Evolutionary conservation across 2,113 vertebrate genomes (phyloP).

Genomic region (Sterna hirundo): DNA sequence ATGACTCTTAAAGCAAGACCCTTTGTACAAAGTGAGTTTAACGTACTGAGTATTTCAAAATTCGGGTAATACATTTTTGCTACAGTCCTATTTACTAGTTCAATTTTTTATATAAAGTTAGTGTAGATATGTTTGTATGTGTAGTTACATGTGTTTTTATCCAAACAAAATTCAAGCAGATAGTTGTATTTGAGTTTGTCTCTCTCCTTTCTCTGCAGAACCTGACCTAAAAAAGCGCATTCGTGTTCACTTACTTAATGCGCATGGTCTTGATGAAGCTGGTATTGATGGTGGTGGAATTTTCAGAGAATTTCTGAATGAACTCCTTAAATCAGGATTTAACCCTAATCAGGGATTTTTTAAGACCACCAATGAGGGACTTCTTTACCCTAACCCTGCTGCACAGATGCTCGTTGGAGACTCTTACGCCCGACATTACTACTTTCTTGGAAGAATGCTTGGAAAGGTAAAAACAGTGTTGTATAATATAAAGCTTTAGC

Average conservation of each 20-base stretch:
- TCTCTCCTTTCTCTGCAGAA: slow-evolving; percentile 72
- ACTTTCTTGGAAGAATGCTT: slow-evolving; percentile 95
- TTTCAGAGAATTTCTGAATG: slow-evolving; percentile 96
- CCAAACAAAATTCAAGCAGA: neutral
- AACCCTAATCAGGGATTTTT: slow-evolving; percentile 98
- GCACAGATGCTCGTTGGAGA: slow-evolving; percentile 94
- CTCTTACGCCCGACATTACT: slow-evolving; percentile 93
- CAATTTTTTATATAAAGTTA: neutral
- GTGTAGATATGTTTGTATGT: neutral
- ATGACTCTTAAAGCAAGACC: neutral
- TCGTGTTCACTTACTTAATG: slow-evolving; percentile 93
- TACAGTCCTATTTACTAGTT: neutral
- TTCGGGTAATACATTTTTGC: neutral
- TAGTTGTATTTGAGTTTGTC: neutral
- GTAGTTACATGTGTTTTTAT: neutral
- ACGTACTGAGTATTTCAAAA: neutral
- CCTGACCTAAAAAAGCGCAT: slow-evolving; percentile 95
- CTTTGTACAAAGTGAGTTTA: neutral
- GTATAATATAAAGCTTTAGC: neutral
- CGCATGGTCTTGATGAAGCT: slow-evolving; percentile 95
- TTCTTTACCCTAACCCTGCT: slow-evolving; percentile 93
- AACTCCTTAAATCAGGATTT: slow-evolving; percentile 95
- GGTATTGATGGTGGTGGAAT: slow-evolving; percentile 97
- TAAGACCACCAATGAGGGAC: slow-evolving; percentile 95
- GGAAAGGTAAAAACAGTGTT: slow-evolving; percentile 86